Base-by-base conservation (phyloP, 2,797 vertebrate species). In the Sphaeramia orbicularis region DNA sequence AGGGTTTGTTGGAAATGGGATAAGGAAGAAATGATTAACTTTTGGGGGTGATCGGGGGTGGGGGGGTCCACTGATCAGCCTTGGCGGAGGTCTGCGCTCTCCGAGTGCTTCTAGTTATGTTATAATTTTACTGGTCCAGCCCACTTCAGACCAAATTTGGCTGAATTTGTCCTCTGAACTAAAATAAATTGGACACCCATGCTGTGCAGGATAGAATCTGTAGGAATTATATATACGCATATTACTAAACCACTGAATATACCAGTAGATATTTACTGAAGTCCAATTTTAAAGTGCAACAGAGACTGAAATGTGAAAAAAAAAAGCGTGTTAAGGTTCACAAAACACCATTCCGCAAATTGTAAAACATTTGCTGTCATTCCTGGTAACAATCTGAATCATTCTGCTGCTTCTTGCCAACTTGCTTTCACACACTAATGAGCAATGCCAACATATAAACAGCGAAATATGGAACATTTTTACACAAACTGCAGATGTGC, bases 361-460 rank as follows among this genome's bases (percentile, higher is more conserved):
- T 37, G 45, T 32, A 51, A 50, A 64, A 48, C 10, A 47, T 74
- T 36, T 48, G 59, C 47, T 42, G 61, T 63, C 40, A 27, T 69
- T 74, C 52, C 19, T 43, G 27, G 45, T 59, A 68, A 70, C 40
- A 63, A 24, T 49, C 59, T 47, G 41, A 79, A 65, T 67, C 36
- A 36, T 55, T 69, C 49, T 27, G 12, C 30, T 1, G 4, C 47
- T 69, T 51, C 43, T 48, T 63, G 36, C 68, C 50, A 49, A 50
- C 45, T 30, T 40, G 7, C 42, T 44, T 32, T 14, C 45, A 14
- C 36, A 30, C 32, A 44, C 54, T 66, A 65, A 80, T 70, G 61
- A 58, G 37, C 60, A 49, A 57, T 16, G 49, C 14, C 56, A 58
- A 71, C 51, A 85, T 75, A 83, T 64, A 51, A 56, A 51, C 55